Base-by-base conservation (phyloP, 2,113 vertebrate genomes). In the Saccopteryx leptura region DNA sequence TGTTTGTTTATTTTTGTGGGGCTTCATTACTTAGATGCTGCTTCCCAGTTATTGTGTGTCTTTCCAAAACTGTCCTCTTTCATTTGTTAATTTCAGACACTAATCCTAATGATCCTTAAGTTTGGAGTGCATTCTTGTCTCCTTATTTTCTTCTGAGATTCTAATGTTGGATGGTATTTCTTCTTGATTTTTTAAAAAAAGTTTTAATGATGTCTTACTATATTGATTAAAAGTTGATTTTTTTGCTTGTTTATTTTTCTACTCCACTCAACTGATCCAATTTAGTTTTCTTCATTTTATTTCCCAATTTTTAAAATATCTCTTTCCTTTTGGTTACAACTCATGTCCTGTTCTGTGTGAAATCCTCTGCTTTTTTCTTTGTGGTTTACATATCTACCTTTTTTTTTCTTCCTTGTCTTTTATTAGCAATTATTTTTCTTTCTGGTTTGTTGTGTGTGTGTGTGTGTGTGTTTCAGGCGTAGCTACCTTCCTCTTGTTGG, bases 161-260 rank as follows among this genome's bases (percentile, higher is more conserved):
- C n/a, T 91, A 28, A 21, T 79, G 4, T 76, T 74, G 14, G 23
- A 60, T 18, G 7, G 50, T 60, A 23, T 91, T 63, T 85, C 21
- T 86, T 91, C 23, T 72, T 56, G 50, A 88, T 69, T 87, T 81
- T 83, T 58, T 17, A 0, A 66, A 65, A 60, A 54, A 6, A 3
- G 92, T 91, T 19, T 54, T 87, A 2, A 28, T 81, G 65, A 72
- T 52, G n/a, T 92, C 95, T 95, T 92, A 83, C 7, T 4, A 4
- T 85, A 28, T 23, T 75, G 15, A 82, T 87, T 86, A 31, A 28
- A 54, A 61, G 28, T n/a, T 94, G 48, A 39, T 19, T 80, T 85
- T 85, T 72, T 92, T 79, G 10, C 9, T 11, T 60, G 1, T 50
- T 92, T 90, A 2, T 54, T 28, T 61, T 19, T 81, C 39, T 56